Evolutionary conservation across 2,888 invertebrate species (phyloP), one percentile per base, ranked within the genome.

Genomic region (Branchipolynoe longqiensis): DNA sequence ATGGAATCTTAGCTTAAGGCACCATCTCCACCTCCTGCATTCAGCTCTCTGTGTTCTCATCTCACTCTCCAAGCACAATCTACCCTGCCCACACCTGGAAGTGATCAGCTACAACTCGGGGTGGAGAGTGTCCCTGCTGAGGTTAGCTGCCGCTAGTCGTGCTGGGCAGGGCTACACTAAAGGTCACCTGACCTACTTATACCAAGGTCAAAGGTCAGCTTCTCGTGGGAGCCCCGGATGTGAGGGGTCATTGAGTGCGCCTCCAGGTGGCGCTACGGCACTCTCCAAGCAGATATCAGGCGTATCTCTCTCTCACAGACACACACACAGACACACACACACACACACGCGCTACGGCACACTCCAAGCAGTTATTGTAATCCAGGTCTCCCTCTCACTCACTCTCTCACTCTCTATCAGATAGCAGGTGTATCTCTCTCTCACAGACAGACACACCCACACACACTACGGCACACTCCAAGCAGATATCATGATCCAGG

Each of bases 171-270:
- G 22, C 25, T 36, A 69, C 69, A 69, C 38, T 69, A 33, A 69
- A 69, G 33, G 69, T 69, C 69, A 69, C 14, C 69, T 69, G 69
- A 38, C 69, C 69, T 25, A 69, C 69, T 69, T 69, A 33, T 8
- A 0, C 14, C 38, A 69, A 36, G 69, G 33, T 69, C 38, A 69
- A 69, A 69, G 69, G 69, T 69, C 69, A 69, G 48, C 18, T 22
- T 12, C 0, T 18, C 6, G 38, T 18, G 28, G 56, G 62, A 62
- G 28, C n/a, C n/a, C 14, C 36, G 1, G 38, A 25, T n/a, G 38
- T 14, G 36, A 38, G 69, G n/a, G 69, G 69, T 69, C 36, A 69
- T 36, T 38, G 69, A 69, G 69, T 69, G 38, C 69, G 22, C 31
- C 22, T 36, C 36, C 36, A 33, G 28, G 2, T 14, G 62, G 31